These are phyloP conservation scores for Spilarctia lutea DNA, from an alignment of 2,888 invertebrate genomes.

Conservation along the genomic window DNA sequence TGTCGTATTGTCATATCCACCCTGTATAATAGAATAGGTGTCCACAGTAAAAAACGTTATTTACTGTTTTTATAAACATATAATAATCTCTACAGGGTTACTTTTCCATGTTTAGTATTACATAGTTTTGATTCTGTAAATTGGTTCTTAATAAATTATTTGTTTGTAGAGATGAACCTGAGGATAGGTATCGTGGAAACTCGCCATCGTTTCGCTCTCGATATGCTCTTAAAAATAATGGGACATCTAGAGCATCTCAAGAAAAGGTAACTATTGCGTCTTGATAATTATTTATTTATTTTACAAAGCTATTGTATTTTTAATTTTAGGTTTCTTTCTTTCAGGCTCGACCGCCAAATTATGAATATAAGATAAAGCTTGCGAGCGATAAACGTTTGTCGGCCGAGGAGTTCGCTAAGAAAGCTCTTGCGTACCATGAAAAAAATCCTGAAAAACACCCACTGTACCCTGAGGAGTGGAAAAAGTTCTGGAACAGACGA, in stretches of 20 bases:
- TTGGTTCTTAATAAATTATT: neutral
- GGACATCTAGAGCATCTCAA: slow-evolving; percentile 7
- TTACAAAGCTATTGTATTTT: neutral
- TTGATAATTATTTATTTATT: neutral
- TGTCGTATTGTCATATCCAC: too few relatives aligned
- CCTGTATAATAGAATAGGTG: too few relatives aligned
- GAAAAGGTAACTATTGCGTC: slow-evolving; percentile 28
- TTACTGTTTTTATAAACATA: too few relatives aligned
- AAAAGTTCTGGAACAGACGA: slow-evolving; percentile 94
- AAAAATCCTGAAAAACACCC: slow-evolving; percentile 96
- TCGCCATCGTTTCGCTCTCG: slow-evolving; percentile 39
- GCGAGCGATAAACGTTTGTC: slow-evolving; percentile 78
- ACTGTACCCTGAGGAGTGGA: slow-evolving; percentile 95
- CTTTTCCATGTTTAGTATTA: neutral
- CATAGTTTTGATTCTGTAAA: neutral
- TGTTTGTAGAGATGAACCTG: neutral
- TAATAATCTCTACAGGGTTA: neutral
- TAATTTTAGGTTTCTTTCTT: neutral
- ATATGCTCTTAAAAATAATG: slow-evolving; percentile 35
- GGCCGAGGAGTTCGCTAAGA: slow-evolving; percentile 87
- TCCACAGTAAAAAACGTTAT: too few relatives aligned
- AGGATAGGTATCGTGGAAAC: slow-evolving; percentile 40
- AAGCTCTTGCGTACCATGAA: slow-evolving; percentile 90
- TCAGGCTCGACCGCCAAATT: slow-evolving; percentile 60
- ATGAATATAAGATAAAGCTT: slow-evolving; percentile 84